A percentile compares a stretch with the other conserved stretches of the same genome.
These are phyloP conservation scores for Lasioglossum morio DNA, from an alignment of 2,888 invertebrate genomes.

Conservation along the genomic window DNA sequence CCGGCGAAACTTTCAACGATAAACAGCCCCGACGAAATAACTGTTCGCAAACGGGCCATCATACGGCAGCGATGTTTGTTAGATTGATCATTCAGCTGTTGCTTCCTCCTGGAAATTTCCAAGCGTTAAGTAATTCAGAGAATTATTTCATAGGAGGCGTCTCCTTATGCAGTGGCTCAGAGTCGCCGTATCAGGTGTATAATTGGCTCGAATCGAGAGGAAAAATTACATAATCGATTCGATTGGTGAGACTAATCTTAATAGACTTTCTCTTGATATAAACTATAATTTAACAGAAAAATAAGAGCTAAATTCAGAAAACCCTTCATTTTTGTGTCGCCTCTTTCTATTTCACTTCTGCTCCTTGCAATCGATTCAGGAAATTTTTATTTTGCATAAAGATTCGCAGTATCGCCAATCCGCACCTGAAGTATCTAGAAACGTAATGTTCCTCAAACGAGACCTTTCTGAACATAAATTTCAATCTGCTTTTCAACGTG, in stretches of 20 bases:
- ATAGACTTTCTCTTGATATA: not conserved
- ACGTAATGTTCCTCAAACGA: not conserved
- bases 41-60: not conserved
- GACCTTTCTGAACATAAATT: not conserved
- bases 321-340: accelerated
- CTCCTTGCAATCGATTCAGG: not conserved
- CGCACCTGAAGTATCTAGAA: not conserved
- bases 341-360: not conserved
- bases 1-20: not conserved
- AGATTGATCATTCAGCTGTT: not conserved
- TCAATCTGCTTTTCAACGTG: not conserved
- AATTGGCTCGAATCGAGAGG: too few relatives aligned
- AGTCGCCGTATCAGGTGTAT: too few relatives aligned
- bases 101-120: not conserved
- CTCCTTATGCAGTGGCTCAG: too few relatives aligned
- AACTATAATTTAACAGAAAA: not conserved
- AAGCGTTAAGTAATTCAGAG: not conserved
- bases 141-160: not conserved
- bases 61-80: not conserved
- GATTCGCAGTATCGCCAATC: not conserved
- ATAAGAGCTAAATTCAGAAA: not conserved
- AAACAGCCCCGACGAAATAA: not conserved
- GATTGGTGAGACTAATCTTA: too few relatives aligned
- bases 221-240: too few relatives aligned
- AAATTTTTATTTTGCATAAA: not conserved